Conservation (phyloP, 2,113 vertebrate genomes). For the Ranitomeya imitator region DNA sequence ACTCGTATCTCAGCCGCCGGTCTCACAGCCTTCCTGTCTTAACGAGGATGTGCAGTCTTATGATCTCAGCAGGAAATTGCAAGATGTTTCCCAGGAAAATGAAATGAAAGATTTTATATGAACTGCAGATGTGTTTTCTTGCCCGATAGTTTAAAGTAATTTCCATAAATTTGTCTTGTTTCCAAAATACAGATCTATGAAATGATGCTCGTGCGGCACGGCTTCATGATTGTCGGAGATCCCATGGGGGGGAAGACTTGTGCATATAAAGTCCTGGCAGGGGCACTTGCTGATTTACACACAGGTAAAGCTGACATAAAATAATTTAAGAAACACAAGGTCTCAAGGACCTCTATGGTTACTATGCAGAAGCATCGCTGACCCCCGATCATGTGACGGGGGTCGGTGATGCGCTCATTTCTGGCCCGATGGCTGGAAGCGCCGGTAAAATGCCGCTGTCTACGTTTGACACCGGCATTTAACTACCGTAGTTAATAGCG, state of each 20-base stretch:
- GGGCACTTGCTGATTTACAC: slow-evolving; percentile 78
- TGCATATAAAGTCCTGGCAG: slow-evolving; percentile 84
- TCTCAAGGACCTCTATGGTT: too few species aligned
- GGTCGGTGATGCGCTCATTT: too few species aligned
- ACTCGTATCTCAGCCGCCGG: neutral
- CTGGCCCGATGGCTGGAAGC: too few species aligned
- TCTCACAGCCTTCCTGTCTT: neutral
- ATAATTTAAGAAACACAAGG: too few species aligned
- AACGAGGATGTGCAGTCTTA: neutral
- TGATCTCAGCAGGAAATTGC: neutral
- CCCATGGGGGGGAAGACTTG: slow-evolving; percentile 87
- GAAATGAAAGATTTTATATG: slow-evolving; percentile 7
- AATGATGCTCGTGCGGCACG: slow-evolving; percentile 94
- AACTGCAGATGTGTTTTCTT: neutral
- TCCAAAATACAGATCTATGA: slow-evolving; percentile 84
- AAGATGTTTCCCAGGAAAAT: neutral
- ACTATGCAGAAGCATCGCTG: too few species aligned
- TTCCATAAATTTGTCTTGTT: neutral
- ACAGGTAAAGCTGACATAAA: slow-evolving; percentile 67
- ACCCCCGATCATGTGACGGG: too few species aligned
- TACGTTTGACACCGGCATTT: too few species aligned
- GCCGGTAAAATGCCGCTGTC: too few species aligned
- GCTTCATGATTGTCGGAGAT: slow-evolving; percentile 93
- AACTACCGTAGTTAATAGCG: too few species aligned
- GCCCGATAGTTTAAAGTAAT: neutral